These are phyloP conservation scores for Mus spicilegus DNA, from an alignment of 2,113 vertebrate genomes.

Conservation along the genomic window DNA sequence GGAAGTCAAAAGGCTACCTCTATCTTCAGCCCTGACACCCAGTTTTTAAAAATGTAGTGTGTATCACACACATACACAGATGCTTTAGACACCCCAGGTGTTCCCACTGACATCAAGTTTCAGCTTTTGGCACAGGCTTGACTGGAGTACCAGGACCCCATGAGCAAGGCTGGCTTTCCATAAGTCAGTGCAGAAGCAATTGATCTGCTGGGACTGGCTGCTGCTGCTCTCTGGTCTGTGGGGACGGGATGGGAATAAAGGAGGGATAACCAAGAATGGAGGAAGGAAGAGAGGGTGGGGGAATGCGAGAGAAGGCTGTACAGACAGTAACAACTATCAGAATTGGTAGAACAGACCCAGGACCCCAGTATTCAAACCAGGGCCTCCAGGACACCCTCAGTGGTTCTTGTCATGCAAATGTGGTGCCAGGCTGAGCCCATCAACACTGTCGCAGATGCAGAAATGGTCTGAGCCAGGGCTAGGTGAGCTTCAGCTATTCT, in stretches of 20 bases:
- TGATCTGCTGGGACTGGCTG: background rate
- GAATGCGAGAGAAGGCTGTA: background rate
- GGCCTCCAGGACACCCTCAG: background rate
- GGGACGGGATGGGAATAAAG: background rate
- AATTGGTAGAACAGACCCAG: too few species aligned
- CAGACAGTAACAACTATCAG: background rate
- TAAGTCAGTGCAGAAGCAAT: background rate
- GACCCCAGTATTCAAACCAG: accelerated
- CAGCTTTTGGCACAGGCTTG: background rate
- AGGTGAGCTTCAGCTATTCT: background rate
- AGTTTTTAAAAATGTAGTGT: background rate
- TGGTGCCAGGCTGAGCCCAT: background rate
- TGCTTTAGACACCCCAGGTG: background rate
- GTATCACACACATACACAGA: background rate
- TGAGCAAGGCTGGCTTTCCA: background rate
- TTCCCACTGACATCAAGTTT: background rate
- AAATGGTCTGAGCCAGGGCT: background rate
- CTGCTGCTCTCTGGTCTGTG: background rate
- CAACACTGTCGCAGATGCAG: background rate
- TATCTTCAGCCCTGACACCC: background rate
- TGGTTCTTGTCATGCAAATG: background rate
- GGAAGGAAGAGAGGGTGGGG: background rate
- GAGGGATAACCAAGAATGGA: background rate
- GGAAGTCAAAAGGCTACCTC: too few species aligned
- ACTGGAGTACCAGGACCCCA: background rate